Evolutionary conservation across 2,888 invertebrate species (phyloP), one percentile per base, ranked within the genome.

Genomic region (Hedya salicella): DNA sequence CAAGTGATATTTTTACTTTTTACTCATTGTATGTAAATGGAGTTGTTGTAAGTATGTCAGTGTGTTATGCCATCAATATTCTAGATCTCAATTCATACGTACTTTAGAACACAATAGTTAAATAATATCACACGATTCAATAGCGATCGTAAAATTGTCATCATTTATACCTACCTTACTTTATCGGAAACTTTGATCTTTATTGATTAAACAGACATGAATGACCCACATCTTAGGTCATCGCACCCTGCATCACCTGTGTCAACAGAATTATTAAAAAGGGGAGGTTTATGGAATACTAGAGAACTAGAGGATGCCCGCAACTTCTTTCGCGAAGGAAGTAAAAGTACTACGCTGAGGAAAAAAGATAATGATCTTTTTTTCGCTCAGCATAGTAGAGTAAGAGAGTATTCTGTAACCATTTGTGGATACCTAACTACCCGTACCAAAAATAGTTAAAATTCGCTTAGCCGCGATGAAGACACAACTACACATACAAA

Each of bases 171-270:
- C 32, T n/a, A 25, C 49, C 32, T 21, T n/a, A n/a, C 59, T 36
- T 40, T 52, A 59, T 42, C 59, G 52, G 44, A 65, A 65, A 39
- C 64, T 53, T 59, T 64, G 44, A 64, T 64, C 57, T 52, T 13
- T 65, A 65, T 65, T 60, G 65, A 65, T 65, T 40, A 14, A 59
- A 53, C 40, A 40, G 14, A 42, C 48, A 32, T 46, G 53, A 44
- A 53, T 53, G 65, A 48, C 65, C 65, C 46, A 65, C 53, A 65
- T 60, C 25, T 17, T 30, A 17, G 60, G 65, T 59, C 60, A 40
- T 48, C 60, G 65, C 8, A 25, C 65, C 48, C n/a, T 48, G 36
- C 32, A 53, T 48, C 49, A 53, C 65, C 65, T 65, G 65, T 46
- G 17, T 44, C 13, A 17, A 64, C 32, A 11, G 54, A 19, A 4